Percentiles rank a stretch among this genome's conserved stretches.
Evolutionary conservation across 2,888 invertebrate species (phyloP).

Genomic region (Ptychoptera albimana): DNA sequence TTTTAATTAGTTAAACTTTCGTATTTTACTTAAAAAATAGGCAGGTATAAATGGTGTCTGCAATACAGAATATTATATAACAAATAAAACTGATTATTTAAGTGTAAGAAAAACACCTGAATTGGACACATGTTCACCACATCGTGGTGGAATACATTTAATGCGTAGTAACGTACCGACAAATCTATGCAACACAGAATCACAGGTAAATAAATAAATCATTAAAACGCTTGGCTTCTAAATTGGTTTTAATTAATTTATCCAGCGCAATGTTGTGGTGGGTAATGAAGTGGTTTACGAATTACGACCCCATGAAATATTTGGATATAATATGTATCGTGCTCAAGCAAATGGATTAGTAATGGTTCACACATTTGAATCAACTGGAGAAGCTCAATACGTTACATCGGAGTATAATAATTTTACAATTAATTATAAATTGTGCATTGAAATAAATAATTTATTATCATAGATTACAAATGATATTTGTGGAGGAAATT

Average conservation of each 20-base stretch:
- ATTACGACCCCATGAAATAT: slow-evolving; percentile 23
- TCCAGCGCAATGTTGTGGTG: slow-evolving; percentile 26
- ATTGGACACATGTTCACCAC: slow-evolving; percentile 25
- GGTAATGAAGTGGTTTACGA: slow-evolving; percentile 29
- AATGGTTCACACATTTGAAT: slow-evolving; percentile 29
- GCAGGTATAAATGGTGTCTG: slow-evolving; percentile 41
- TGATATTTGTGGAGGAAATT: slow-evolving; percentile 26
- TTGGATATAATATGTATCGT: slow-evolving; percentile 25
- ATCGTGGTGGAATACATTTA: slow-evolving; percentile 26
- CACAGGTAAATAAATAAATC: neutral
- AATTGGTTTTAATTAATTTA: neutral
- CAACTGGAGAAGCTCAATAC: slow-evolving; percentile 29
- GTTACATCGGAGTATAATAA: slow-evolving; percentile 24
- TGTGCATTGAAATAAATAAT: neutral
- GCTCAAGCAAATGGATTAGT: slow-evolving; percentile 28
- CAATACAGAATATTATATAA: slow-evolving; percentile 32
- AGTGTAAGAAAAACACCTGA: slow-evolving; percentile 29
- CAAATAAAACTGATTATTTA: slow-evolving; percentile 27
- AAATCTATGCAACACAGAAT: slow-evolving; percentile 19
- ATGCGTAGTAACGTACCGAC: slow-evolving; percentile 29
- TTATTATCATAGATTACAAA: slow-evolving; percentile 16
- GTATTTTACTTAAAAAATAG: slow-evolving; percentile 19
- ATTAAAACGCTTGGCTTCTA: neutral
- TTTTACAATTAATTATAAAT: neutral
- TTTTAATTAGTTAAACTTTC: neutral